These are phyloP conservation scores for Ruditapes philippinarum DNA, from an alignment of 1,140 invertebrate genomes.

Conservation along the genomic window DNA sequence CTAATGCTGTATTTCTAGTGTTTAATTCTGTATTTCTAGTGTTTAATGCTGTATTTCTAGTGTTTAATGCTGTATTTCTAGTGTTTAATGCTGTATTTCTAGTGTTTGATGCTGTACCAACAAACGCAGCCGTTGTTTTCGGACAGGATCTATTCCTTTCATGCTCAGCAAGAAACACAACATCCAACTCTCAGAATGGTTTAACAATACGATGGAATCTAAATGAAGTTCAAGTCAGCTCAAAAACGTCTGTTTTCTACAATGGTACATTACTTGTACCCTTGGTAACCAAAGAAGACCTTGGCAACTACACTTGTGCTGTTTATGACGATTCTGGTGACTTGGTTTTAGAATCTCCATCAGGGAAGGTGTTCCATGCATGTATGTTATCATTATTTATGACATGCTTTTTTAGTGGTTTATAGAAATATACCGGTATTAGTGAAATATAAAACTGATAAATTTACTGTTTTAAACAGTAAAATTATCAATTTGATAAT, in stretches of 20 bases:
- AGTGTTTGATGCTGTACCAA: slow-evolving; percentile 63
- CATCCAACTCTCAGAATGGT: neutral
- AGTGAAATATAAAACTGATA: no score
- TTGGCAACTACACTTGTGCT: slow-evolving; percentile 73
- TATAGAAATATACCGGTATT: no score
- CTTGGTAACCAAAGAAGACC: slow-evolving; percentile 37
- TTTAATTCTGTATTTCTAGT: no score
- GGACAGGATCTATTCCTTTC: slow-evolving; percentile 69
- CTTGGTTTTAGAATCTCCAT: neutral
- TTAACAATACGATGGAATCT: slow-evolving; percentile 64
- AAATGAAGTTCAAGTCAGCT: neutral
- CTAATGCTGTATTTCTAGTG: no score
- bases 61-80: no score
- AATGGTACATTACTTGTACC: slow-evolving; percentile 75
- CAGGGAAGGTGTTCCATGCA: slow-evolving; percentile 68
- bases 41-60: no score
- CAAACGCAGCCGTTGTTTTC: slow-evolving; percentile 54
- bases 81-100: no score
- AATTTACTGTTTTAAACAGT: no score
- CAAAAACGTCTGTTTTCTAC: slow-evolving; percentile 59
- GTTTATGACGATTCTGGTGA: slow-evolving; percentile 1
- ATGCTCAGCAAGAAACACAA: slow-evolving; percentile 50
- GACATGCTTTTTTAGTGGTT: no score
- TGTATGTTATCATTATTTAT: no score
- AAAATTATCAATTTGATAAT: no score